Conservation (phyloP, 1,140 invertebrate genomes). For the Drosophila carrolli region DNA sequence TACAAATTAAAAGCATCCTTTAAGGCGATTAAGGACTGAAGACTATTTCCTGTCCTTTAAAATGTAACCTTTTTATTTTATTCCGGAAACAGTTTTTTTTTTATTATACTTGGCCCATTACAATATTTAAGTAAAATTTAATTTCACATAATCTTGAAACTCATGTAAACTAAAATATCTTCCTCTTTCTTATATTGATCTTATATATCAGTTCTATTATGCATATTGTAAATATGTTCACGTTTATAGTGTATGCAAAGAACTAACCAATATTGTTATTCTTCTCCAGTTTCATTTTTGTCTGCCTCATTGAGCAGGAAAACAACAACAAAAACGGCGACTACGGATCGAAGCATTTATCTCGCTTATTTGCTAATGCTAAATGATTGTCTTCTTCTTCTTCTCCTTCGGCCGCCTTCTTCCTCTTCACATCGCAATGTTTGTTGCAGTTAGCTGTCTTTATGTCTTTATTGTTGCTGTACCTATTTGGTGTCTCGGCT, state of each 20-base stretch:
- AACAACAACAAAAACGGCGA: slow-evolving; percentile 29
- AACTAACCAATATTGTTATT: neutral
- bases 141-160: no score
- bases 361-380: slow-evolving; percentile 71
- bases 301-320: slow-evolving; percentile 47
- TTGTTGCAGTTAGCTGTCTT: slow-evolving; percentile 55
- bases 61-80: no score
- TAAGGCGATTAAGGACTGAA: no score
- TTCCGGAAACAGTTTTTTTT: no score
- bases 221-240: neutral
- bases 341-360: slow-evolving; percentile 73
- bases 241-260: slow-evolving; percentile 7
- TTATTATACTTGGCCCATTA: no score
- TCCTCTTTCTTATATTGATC: no score
- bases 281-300: slow-evolving; percentile 39
- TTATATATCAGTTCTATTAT: no score
- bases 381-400: slow-evolving; percentile 68
- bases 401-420: slow-evolving; percentile 9
- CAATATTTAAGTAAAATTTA: no score
- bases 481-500: slow-evolving; percentile 26
- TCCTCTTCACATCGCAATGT: slow-evolving; percentile 41
- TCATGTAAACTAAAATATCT: no score
- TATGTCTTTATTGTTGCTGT: slow-evolving; percentile 20
- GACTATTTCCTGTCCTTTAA: no score
- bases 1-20: no score